Conservation (phyloP, 2,888 invertebrate genomes). For the Diarsia mendica region DNA sequence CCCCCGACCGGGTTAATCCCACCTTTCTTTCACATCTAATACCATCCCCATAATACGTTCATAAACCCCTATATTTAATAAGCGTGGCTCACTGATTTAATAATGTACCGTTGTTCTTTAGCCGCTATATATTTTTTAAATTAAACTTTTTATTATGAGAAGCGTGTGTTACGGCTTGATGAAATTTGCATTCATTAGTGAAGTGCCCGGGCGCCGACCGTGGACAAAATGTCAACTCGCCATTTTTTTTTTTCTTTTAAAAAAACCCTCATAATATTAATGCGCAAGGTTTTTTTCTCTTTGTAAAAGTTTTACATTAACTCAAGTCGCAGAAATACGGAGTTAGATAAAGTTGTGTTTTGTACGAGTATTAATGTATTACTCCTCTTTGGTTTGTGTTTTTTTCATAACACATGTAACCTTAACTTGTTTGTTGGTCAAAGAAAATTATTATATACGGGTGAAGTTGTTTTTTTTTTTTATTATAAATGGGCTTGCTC, state of each 20-base stretch:
- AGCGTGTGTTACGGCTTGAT: conserved; percentile 80
- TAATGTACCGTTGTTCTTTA: conserved; percentile 66
- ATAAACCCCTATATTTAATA: conserved; percentile 58
- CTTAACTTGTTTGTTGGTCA: conserved; percentile 4
- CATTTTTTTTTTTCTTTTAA: conserved; percentile 58
- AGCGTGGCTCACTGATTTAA: conserved; percentile 69
- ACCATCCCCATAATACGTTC: conserved; percentile 39
- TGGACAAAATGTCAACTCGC: conserved; percentile 69
- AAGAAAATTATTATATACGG: conserved; percentile 12
- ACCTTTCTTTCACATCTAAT: conserved; percentile 27
- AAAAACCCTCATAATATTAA: conserved; percentile 65
- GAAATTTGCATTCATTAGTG: conserved; percentile 88
- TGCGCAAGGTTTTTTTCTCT: conserved; percentile 60
- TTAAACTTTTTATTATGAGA: conserved; percentile 79
- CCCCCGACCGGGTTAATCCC: conserved; percentile 34
- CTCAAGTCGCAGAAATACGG: conserved; percentile 48
- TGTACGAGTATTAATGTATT: conserved; percentile 47
- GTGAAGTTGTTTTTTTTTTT: conserved; percentile 13
- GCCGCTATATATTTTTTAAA: conserved; percentile 70
- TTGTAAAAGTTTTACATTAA: conserved; percentile 65
- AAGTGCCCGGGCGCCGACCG: conserved; percentile 71
- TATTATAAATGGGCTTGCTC: too few species aligned
- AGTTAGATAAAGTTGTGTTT: conserved; percentile 56
- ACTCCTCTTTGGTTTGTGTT: conserved; percentile 20
- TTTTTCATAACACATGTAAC: too few species aligned